Percentiles rank a stretch among this genome's conserved stretches.
Conservation (phyloP, 2,113 vertebrate species). For the Rutilus rutilus region DNA sequence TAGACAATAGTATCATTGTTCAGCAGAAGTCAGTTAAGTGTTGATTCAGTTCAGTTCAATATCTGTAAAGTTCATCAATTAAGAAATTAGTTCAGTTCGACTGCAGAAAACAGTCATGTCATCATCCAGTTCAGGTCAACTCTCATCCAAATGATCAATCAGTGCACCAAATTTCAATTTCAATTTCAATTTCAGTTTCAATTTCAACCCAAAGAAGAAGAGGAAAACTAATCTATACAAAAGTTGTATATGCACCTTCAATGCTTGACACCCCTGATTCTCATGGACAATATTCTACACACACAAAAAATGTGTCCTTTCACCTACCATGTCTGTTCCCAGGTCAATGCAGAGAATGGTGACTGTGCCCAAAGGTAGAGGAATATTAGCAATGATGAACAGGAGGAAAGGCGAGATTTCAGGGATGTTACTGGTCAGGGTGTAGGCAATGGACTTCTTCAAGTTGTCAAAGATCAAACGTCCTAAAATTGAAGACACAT, state of each 20-base stretch:
- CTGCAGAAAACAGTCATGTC: no score
- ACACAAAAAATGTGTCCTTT: background rate
- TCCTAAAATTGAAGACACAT: conserved; percentile 67
- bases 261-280: background rate
- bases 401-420: conserved; percentile 94
- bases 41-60: no score
- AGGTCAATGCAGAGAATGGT: conserved; percentile 96
- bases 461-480: conserved; percentile 94
- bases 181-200: no score
- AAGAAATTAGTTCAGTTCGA: no score
- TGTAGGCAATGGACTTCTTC: conserved; percentile 96
- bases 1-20: no score
- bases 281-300: background rate
- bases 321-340: conserved; percentile 93
- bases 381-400: conserved; percentile 92
- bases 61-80: no score
- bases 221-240: background rate
- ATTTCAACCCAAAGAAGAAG: no score
- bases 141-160: no score
- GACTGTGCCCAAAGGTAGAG: conserved; percentile 88
- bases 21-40: no score
- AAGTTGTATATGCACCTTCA: background rate
- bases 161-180: background rate
- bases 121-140: no score
- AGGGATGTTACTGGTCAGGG: conserved; percentile 93